Evolutionary conservation across 2,888 invertebrate genomes (phyloP).

Genomic region (Chrysotoxum bicinctum): DNA sequence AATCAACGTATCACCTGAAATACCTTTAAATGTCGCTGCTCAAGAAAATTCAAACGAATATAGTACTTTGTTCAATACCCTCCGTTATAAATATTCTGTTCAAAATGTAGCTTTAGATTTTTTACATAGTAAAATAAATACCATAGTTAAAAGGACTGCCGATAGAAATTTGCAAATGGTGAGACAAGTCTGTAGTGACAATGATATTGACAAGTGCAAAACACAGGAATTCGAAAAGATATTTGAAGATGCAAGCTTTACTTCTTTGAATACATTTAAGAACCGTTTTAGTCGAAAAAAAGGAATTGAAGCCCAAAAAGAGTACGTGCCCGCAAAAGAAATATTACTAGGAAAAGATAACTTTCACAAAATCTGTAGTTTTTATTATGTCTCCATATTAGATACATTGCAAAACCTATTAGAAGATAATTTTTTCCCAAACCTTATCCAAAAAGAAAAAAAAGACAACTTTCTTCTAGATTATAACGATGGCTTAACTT

Average conservation of each 20-base stretch:
- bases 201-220: neutral
- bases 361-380: slow-evolving; percentile 15
- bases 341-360: slow-evolving; percentile 20
- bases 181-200: neutral
- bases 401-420: slow-evolving; percentile 13
- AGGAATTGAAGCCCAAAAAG: neutral
- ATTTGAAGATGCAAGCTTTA: neutral
- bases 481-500: slow-evolving; percentile 24
- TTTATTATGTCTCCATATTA: slow-evolving; percentile 24
- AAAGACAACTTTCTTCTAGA: slow-evolving; percentile 12
- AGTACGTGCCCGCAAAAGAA: slow-evolving; percentile 1
- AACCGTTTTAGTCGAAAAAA: slow-evolving; percentile 11
- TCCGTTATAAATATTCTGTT: slow-evolving; percentile 1
- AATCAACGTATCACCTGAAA: neutral
- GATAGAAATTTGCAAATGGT: neutral
- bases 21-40: neutral
- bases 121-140: neutral
- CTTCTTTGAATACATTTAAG: neutral
- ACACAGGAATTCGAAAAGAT: neutral
- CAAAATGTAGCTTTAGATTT: neutral
- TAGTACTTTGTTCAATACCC: neutral
- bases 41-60: neutral
- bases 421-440: slow-evolving; percentile 1
- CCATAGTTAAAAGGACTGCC: neutral
- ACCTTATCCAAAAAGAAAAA: slow-evolving; percentile 13